phyloP scores from a whole-genome alignment of 2,797 vertebrate genomes.

The Scomberomorus guttatus region DNA sequence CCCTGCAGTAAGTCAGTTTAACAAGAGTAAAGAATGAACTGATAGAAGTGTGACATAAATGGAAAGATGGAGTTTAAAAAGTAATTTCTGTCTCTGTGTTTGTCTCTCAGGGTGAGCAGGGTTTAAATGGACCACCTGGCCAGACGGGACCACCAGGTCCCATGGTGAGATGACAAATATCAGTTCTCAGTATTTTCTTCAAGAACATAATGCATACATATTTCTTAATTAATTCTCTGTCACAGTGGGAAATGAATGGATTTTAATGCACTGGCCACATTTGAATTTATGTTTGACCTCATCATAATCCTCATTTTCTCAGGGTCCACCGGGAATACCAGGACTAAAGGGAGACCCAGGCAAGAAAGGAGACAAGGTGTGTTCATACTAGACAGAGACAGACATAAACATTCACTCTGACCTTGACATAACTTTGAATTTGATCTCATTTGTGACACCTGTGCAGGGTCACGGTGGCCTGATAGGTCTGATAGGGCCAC shows the following conservation, averaged over 20 bases:
- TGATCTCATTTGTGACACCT: conserved; percentile 25
- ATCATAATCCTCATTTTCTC: conserved; percentile 14
- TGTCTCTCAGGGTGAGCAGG: conserved; percentile 93
- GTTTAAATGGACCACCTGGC: conserved; percentile 93
- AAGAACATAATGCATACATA: neutral
- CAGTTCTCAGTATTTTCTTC: neutral
- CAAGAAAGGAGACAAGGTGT: conserved; percentile 96
- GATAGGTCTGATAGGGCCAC: conserved; percentile 96
- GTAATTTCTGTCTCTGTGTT: conserved; percentile 16
- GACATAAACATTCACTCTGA: neutral
- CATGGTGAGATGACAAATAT: conserved; percentile 86
- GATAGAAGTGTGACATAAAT: neutral
- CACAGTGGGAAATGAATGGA: neutral
- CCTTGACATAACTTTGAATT: neutral
- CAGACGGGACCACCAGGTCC: conserved; percentile 96
- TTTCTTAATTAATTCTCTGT: neutral
- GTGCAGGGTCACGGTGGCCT: conserved; percentile 95
- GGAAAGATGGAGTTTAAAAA: neutral
- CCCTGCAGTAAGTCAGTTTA: conserved; percentile 89
- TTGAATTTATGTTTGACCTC: conserved; percentile 5
- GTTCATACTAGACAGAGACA: neutral
- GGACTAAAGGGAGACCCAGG: conserved; percentile 97
- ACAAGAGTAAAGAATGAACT: neutral
- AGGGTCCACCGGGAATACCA: conserved; percentile 96
- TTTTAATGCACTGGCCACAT: neutral